Evolutionary conservation across 1,140 invertebrate species (phyloP).

Genomic region (Chionoecetes opilio): DNA sequence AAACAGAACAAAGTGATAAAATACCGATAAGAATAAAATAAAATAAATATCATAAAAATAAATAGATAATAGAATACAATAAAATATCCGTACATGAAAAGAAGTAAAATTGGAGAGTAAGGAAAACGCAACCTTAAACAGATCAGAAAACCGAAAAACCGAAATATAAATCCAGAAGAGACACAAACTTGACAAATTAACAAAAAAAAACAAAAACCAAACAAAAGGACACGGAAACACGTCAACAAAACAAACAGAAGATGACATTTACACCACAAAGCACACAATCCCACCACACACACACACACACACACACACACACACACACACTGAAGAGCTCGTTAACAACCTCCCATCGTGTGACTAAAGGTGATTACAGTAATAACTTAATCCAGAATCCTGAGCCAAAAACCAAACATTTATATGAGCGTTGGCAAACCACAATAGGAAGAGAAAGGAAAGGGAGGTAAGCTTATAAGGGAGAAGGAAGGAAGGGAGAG

Average conservation of each 20-base stretch:
- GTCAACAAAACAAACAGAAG: neutral
- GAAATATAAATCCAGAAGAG: too few relatives aligned
- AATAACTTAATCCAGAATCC: neutral
- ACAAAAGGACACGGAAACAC: neutral
- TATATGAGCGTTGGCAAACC: neutral
- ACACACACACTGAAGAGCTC: too few relatives aligned
- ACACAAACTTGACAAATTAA: too few relatives aligned
- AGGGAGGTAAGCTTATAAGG: neutral
- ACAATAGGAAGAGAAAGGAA: neutral
- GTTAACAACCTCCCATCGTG: too few relatives aligned
- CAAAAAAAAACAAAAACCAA: too few relatives aligned
- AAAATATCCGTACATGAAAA: neutral
- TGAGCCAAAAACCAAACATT: neutral
- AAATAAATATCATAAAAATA: too few relatives aligned
- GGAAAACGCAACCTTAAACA: neutral
- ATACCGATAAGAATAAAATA: neutral
- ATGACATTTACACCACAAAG: neutral
- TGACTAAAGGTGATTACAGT: neutral
- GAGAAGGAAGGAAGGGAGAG: neutral
- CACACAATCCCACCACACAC: neutral
- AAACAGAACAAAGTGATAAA: neutral
- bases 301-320: neutral
- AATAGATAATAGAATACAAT: neutral
- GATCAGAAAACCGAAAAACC: neutral
- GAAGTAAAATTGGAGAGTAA: neutral